Base-by-base conservation (phyloP, 2,113 vertebrate species). In the Aythya baeri region DNA sequence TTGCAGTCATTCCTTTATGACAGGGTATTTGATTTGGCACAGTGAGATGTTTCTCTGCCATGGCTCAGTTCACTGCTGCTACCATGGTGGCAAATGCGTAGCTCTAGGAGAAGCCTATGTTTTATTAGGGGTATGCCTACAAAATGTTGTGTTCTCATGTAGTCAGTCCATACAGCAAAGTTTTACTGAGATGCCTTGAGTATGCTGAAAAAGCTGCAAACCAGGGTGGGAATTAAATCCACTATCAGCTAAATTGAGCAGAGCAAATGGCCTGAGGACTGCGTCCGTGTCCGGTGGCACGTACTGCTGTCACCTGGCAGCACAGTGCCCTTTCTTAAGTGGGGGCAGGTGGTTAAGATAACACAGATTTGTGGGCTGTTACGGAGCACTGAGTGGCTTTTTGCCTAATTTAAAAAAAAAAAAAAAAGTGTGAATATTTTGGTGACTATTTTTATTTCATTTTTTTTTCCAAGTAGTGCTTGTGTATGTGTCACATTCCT, bases 281-380 rank as follows among this genome's bases (percentile, higher is more conserved):
- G 41, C 32, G 25, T 6, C 78, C 63, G 52, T 0, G 3, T 27
- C 41, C 0, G 0, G n/a, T 50, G 83, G 16, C 58, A 29, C 0
- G 1, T 41, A 25, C 61, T 81, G 74, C 58, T 17, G 6, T 61
- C 75, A 15, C 34, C 67, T 82, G 25, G 57, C 66, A 68, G 55
- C 66, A 10, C 52, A 54, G 78, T 41, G 26, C 11, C 31, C n/a
- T 63, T 49, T 49, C 46, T 49, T 49, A 49, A 49, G 46, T 10
- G 20, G 46, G 46, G 46, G 50, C 50, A 23, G 50, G 23, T 23
- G 8, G 16, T 29, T 49, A n/a, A 43, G 12, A 68, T 17, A 29
- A 25, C 23, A 5, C 2, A 25, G 65, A 18, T 31, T 18, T 26
- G 17, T 6, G 29, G 25, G 5, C 34, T 55, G 10, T 49, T 14